Evolutionary conservation across 1,140 invertebrate species (phyloP), one percentile per base, ranked within the genome.

Genomic region (Pogonomyrmex californicus): DNA sequence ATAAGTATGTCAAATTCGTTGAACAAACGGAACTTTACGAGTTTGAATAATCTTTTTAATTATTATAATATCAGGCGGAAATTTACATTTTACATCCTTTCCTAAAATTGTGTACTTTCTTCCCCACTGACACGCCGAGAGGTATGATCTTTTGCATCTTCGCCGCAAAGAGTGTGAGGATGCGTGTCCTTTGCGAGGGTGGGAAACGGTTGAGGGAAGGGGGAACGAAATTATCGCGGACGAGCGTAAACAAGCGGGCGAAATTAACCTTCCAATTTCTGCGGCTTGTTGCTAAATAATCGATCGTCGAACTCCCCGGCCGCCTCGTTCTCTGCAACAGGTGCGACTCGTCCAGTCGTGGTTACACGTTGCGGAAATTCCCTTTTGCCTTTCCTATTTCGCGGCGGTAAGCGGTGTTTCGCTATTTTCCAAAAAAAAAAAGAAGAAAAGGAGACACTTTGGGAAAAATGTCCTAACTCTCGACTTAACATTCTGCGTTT

Each of bases 251-350:
- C 92, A 92, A 93, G 88, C 92, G 92, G 91, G 88, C 89, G 90
- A 93, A 94, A 93, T 94, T 94, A 94, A 93, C 93, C 92, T 93
- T 91, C 92, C 93, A 93, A 94, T 94, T 94, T 93, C 92, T 93
- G 93, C 92, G 92, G 93, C 93, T 93, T 93, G 93, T 94, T 92
- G 92, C 93, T 92, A 93, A 94, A 94, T 94, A 94, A 95, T 95
- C 94, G 94, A 94, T 94, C 90, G 93, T 91, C 89, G 83, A 92
- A 92, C 87, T 91, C 91, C 87, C 89, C 87, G 79, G 76, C 82
- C 89, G 89, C 87, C 81, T 85, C 66, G 81, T 76, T n/a, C 86
- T 77, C 91, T 88, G 92, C 93, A 94, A 93, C 93, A 93, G 92
- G 93, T 93, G 92, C 86, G 90, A 90, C 76, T 75, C 71, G 86